A percentile compares a stretch with the other conserved stretches of the same genome.
These are phyloP conservation scores for Eilema sororculum DNA, from an alignment of 2,888 invertebrate genomes.

Conservation along the genomic window DNA sequence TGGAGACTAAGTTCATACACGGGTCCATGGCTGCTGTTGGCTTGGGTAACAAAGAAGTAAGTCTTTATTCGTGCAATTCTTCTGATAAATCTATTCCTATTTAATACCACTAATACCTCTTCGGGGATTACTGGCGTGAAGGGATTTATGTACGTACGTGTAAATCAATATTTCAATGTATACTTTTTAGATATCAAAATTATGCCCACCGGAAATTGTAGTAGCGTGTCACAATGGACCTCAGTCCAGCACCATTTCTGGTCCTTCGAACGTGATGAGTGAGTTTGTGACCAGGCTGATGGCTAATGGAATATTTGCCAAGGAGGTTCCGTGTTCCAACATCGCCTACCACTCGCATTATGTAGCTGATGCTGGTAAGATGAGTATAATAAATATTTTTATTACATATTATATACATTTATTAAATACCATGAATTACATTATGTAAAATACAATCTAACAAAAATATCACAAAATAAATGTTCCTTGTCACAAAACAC, in stretches of 20 bases:
- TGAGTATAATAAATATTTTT: background rate
- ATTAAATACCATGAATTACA: background rate
- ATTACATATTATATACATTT: background rate
- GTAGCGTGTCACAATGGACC: too few relatives aligned
- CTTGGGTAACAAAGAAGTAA: too few relatives aligned
- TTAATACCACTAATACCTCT: constrained; percentile 93
- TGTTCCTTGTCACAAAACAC: too few relatives aligned
- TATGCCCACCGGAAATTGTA: constrained; percentile 7
- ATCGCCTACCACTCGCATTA: too few relatives aligned
- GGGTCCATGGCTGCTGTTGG: too few relatives aligned
- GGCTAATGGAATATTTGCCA: background rate
- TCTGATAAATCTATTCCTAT: constrained; percentile 93
- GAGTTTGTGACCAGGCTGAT: background rate
- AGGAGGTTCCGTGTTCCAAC: too few relatives aligned
- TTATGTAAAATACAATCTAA: too few relatives aligned
- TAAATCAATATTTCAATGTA: too few relatives aligned
- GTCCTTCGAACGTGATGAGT: background rate
- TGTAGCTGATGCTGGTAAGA: too few relatives aligned
- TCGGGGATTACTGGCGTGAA: constrained; percentile 89
- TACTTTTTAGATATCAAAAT: background rate
- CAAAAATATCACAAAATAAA: too few relatives aligned
- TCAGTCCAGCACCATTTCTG: constrained; percentile 3
- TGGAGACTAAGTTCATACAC: too few relatives aligned
- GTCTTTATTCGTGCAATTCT: constrained; percentile 96
- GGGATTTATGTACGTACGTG: constrained; percentile 90